Percentiles rank a stretch among this genome's conserved stretches.
Conservation (phyloP, 1,140 invertebrate species). For the Prorops nasuta region DNA sequence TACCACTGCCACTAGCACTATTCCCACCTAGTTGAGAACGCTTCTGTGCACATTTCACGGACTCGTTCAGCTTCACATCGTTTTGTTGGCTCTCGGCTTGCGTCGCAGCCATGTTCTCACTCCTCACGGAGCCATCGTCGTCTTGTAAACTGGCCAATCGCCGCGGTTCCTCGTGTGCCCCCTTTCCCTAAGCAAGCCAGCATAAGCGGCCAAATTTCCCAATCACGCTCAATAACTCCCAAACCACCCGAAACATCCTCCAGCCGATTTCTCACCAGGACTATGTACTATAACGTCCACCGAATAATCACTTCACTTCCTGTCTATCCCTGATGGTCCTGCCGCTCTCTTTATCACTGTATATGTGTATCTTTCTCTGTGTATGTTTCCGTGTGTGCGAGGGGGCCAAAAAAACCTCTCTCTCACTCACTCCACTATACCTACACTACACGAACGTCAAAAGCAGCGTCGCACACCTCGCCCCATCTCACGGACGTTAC, state of each 20-base stretch:
- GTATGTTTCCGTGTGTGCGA: too few relatives aligned
- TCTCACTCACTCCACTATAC: conserved; percentile 3
- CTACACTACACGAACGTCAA: conserved; percentile 46
- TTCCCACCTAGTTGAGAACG: conserved; percentile 46
- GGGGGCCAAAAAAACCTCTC: conserved; percentile 31
- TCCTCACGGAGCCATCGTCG: conserved; percentile 47
- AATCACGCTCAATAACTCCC: conserved; percentile 15
- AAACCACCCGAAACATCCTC: conserved; percentile 25
- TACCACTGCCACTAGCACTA: conserved; percentile 48
- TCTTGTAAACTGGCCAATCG: conserved; percentile 42
- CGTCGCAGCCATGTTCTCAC: conserved; percentile 61
- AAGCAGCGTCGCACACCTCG: conserved; percentile 42
- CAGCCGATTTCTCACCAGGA: conserved; percentile 27
- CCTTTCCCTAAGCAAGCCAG: conserved; percentile 37
- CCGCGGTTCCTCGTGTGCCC: conserved; percentile 37
- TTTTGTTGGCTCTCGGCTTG: conserved; percentile 62
- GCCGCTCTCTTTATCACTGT: too few relatives aligned
- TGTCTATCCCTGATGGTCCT: too few relatives aligned
- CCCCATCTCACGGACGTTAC: conserved; percentile 45
- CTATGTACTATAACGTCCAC: too few relatives aligned
- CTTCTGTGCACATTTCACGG: conserved; percentile 54
- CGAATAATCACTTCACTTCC: too few relatives aligned
- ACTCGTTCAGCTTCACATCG: conserved; percentile 58
- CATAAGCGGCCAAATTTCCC: conserved; percentile 31
- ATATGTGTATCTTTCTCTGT: too few relatives aligned